Percentiles rank a stretch among this genome's conserved stretches.
Conservation (phyloP, 2,797 vertebrate genomes). For the Luscinia luscinia region DNA sequence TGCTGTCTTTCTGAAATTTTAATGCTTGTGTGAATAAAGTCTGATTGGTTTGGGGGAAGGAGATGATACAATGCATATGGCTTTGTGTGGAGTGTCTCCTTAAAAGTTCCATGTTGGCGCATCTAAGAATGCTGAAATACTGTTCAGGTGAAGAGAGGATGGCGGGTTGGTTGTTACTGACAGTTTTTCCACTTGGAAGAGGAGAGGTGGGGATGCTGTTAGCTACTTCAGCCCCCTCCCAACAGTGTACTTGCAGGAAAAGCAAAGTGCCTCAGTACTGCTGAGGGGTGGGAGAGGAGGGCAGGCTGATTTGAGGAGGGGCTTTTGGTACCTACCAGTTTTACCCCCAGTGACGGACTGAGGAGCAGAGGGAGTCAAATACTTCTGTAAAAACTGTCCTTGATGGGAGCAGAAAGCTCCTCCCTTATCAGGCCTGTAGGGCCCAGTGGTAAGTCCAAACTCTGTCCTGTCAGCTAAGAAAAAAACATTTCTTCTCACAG, state of each 20-base stretch:
- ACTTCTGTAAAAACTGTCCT: background rate
- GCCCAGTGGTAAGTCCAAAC: background rate
- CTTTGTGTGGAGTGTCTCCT: background rate
- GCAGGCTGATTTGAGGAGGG: background rate
- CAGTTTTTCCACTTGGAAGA: background rate
- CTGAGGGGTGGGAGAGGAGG: background rate
- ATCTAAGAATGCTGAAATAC: background rate
- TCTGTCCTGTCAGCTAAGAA: background rate
- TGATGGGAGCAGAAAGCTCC: background rate
- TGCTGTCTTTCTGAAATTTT: background rate
- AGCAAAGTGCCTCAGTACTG: background rate
- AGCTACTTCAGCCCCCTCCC: background rate
- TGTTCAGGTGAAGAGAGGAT: background rate
- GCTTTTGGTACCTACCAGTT: background rate
- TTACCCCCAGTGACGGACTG: background rate
- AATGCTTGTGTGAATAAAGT: background rate
- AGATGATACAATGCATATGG: fast-evolving
- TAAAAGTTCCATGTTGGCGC: background rate
- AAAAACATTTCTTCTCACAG: background rate
- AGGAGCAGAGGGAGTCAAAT: background rate
- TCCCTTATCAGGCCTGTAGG: background rate
- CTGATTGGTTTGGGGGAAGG: background rate
- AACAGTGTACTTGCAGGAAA: fast-evolving
- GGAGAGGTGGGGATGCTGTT: background rate
- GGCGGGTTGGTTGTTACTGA: background rate